Evolutionary conservation across 2,113 vertebrate genomes (phyloP).

Genomic region (Odobenus rosmarus): DNA sequence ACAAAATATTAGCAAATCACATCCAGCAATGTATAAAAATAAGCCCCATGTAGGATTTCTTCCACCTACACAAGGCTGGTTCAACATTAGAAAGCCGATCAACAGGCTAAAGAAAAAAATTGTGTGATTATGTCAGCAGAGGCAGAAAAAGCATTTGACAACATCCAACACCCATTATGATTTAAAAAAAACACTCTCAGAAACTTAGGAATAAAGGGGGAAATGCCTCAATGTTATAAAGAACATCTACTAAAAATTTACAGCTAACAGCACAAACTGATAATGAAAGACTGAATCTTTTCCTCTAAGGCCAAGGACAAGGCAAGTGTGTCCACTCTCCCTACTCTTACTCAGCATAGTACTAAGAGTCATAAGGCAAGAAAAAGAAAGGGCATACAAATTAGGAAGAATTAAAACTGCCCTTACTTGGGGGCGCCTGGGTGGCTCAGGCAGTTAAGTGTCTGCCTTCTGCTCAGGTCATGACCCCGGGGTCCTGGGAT

Average conservation of each 20-base stretch:
- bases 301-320: background rate
- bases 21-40: background rate
- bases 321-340: background rate
- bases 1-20: background rate
- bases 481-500: background rate
- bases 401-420: background rate
- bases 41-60: background rate
- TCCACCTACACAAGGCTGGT: background rate
- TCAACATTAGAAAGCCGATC: background rate
- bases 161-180: background rate
- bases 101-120: background rate
- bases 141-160: background rate
- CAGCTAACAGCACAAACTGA: background rate
- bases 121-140: background rate
- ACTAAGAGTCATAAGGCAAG: background rate
- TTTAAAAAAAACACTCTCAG: too few species aligned
- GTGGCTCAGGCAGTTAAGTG: background rate
- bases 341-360: background rate
- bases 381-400: background rate
- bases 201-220: background rate
- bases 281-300: background rate
- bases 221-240: background rate
- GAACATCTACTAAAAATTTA: background rate
- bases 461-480: background rate
- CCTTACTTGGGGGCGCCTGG: background rate